Evolutionary conservation across 2,888 invertebrate genomes (phyloP), one percentile per base, ranked within the genome.

Genomic region (Platynereis dumerilii): DNA sequence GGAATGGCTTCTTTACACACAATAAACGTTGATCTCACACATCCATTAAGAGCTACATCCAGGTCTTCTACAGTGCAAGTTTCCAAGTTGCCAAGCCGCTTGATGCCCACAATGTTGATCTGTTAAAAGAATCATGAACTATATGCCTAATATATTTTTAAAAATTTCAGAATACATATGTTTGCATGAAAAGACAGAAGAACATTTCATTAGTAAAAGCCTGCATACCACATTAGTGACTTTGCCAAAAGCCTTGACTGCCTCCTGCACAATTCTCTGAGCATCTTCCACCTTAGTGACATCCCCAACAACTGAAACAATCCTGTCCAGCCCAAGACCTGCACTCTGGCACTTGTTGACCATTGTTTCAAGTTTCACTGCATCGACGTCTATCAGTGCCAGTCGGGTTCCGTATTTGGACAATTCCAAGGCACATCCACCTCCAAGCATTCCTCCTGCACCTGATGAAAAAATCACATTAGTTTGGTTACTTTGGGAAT

Each of bases 391-490:
- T 48, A 48, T 48, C 20, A 48, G 48, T 5, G 48, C 48, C 7
- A 48, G 48, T n/a, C 48, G 3, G n/a, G 48, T 48, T 22, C 48
- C 48, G 17, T 48, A 48, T 22, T 48, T 48, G 3, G 48, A 5
- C 48, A 48, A 22, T 22, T 48, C 20, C n/a, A 48, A n/a, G n/a
- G 48, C 48, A 48, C 48, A 48, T 48, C 48, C 48, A 20, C 48
- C 48, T 48, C 48, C 48, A n/a, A 48, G 48, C 20, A 48, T 48
- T 5, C 48, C 48, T 5, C 48, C 48, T 5, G 48, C 48, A n/a
- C 48, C 48, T n/a, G n/a, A 34, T n/a, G n/a, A n/a, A n/a, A n/a
- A n/a, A n/a, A n/a, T n/a, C n/a, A n/a, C n/a, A n/a, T n/a, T n/a
- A n/a, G n/a, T n/a, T n/a, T n/a, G n/a, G n/a, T n/a, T n/a, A 34